These are phyloP conservation scores for Catagonus wagneri DNA, from an alignment of 2,113 vertebrate genomes.

Conservation along the genomic window DNA sequence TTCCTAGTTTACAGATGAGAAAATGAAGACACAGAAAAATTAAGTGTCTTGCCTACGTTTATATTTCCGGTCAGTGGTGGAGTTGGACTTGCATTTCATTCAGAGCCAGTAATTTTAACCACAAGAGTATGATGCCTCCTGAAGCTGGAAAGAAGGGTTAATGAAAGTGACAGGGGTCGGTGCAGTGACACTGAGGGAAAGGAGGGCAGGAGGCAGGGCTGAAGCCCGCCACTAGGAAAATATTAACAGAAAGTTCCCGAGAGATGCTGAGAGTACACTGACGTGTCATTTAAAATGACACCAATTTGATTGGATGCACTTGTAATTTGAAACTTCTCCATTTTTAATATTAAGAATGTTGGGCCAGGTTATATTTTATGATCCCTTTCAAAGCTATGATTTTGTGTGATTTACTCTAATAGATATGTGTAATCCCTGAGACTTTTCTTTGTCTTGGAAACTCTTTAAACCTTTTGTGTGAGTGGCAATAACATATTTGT, in stretches of 20 bases:
- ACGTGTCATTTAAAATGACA: background rate
- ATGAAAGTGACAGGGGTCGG: background rate
- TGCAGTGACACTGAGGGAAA: background rate
- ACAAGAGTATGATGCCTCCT: background rate
- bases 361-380: background rate
- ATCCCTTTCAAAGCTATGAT: background rate
- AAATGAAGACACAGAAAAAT: background rate
- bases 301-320: background rate
- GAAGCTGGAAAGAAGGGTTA: background rate
- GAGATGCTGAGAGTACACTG: background rate
- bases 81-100: background rate
- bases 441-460: background rate
- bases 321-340: conserved; percentile 1
- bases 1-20: background rate
- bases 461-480: background rate
- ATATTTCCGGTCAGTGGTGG: background rate
- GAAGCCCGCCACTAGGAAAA: background rate
- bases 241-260: background rate
- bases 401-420: background rate
- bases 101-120: background rate
- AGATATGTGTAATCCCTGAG: background rate
- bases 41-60: background rate
- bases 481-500: background rate
- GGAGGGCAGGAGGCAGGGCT: background rate
- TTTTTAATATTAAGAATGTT: background rate